phyloP scores from a whole-genome alignment of 2,113 vertebrate species.

The Ophiodon elongatus region DNA sequence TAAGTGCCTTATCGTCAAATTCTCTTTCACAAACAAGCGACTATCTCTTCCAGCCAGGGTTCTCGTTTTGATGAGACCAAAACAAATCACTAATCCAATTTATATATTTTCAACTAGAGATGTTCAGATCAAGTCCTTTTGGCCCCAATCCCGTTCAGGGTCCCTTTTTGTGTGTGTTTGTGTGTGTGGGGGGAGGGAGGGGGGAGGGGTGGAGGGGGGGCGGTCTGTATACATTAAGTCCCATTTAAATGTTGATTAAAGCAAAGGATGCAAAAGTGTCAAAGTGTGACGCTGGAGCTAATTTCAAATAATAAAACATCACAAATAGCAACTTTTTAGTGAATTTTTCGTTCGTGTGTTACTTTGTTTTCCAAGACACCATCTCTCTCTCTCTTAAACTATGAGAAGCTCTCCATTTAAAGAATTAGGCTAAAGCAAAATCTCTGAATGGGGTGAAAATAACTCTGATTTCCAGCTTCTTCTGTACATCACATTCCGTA shows the following conservation, averaged over 20 bases:
- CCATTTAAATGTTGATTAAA: not conserved
- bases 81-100: not conserved
- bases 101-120: not conserved
- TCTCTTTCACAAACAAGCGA: conserved; percentile 62
- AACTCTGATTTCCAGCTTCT: not conserved
- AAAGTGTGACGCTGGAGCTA: not conserved
- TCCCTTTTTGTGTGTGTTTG: not conserved
- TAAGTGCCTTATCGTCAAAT: conserved; percentile 85
- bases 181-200: not conserved
- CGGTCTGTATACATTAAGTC: too few relatives aligned
- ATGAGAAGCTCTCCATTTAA: not conserved
- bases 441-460: not conserved
- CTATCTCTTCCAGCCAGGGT: not conserved
- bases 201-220: not conserved
- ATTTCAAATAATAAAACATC: not conserved
- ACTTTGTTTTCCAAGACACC: not conserved
- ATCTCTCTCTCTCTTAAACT: not conserved
- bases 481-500: not conserved
- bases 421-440: not conserved
- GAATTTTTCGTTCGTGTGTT: not conserved
- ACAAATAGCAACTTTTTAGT: not conserved
- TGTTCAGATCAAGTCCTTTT: not conserved
- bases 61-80: not conserved
- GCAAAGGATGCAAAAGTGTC: not conserved
- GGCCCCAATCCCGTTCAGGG: too few relatives aligned